Evolutionary conservation across 64 coral and sea anemone species (phyloP).

Genomic region (Astreopora myriophthalma): DNA sequence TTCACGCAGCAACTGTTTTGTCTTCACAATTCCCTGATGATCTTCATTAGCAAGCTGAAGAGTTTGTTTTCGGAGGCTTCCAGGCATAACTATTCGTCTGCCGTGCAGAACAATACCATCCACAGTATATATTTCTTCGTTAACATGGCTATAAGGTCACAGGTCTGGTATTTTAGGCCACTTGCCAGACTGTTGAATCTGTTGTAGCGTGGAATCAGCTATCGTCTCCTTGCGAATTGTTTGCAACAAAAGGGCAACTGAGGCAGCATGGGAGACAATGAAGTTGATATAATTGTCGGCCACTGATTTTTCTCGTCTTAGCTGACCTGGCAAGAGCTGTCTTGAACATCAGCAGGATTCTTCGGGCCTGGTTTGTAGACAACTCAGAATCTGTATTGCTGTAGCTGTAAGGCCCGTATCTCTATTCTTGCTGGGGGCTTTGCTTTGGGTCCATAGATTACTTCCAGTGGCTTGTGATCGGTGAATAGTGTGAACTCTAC

Average conservation of each 20-base stretch:
- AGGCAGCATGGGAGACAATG: background rate
- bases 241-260: no score
- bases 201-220: no score
- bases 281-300: background rate
- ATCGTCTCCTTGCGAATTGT: no score
- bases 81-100: background rate
- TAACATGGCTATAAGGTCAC: background rate
- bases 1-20: background rate
- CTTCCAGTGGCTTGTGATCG: background rate
- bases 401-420: background rate
- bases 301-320: background rate
- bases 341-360: background rate
- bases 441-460: background rate
- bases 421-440: background rate
- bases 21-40: background rate
- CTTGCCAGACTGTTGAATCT: background rate
- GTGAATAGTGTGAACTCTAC: background rate
- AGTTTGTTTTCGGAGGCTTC: background rate
- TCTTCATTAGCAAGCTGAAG: background rate
- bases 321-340: background rate
- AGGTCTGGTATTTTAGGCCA: background rate
- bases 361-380: background rate
- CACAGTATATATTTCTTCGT: background rate
- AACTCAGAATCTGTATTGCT: background rate
- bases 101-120: background rate